phyloP scores from a whole-genome alignment of 2,113 vertebrate genomes.

The Lophius piscatorius region DNA sequence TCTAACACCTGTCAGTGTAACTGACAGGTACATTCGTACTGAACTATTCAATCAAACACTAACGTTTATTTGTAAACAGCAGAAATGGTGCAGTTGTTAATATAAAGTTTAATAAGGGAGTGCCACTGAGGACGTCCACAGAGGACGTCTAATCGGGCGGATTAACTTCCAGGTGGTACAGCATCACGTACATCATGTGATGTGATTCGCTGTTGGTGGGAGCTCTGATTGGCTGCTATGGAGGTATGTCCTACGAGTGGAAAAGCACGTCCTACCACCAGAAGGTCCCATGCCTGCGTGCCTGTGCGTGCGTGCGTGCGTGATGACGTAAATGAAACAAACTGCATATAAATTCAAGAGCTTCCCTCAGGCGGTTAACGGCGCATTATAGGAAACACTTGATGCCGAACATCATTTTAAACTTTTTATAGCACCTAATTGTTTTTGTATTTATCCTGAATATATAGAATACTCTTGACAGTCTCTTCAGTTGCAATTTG shows the following conservation, averaged over 20 bases:
- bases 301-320: background rate
- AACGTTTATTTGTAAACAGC: too few relatives aligned
- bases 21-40: too few relatives aligned
- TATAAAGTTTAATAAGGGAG: too few relatives aligned
- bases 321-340: constrained; percentile 17
- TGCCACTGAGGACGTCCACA: background rate
- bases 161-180: background rate
- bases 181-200: background rate
- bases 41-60: too few relatives aligned
- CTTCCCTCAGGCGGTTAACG: background rate
- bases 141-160: constrained; percentile 6
- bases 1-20: too few relatives aligned
- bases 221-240: constrained; percentile 35
- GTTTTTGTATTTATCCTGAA: background rate
- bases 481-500: constrained; percentile 6
- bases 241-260: background rate
- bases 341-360: constrained; percentile 3
- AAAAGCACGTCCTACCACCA: constrained; percentile 25
- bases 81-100: too few relatives aligned
- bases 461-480: background rate
- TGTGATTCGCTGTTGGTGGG: constrained; percentile 16
- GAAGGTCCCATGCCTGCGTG: constrained; percentile 5
- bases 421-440: too few relatives aligned
- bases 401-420: too few relatives aligned
- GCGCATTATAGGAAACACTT: background rate